Base-by-base conservation (phyloP, 2,797 vertebrate genomes). In the Catostomus latipinnis region DNA sequence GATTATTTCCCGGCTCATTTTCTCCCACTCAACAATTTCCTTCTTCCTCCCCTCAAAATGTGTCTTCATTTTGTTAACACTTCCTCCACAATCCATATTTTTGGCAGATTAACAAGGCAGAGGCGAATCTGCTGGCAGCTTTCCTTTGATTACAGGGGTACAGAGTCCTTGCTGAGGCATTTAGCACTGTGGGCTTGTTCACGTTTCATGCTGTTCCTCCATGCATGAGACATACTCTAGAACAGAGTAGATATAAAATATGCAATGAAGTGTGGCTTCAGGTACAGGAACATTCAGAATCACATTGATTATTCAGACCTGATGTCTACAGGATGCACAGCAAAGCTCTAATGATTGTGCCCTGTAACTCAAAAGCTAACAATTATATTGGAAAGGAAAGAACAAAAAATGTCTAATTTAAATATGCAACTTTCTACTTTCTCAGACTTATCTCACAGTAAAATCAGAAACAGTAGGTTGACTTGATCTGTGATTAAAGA, bases 51-150 rank as follows among this genome's bases (percentile, higher is more conserved):
- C 46, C 63, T 46, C 66, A 78, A 84, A 66, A 69, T 50, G 13
- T 16, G 46, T 76, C 71, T 76, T 13, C 68, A 71, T 34, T 34
- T 34, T n/a, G 53, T 62, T 78, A 71, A 22, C 0, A 65, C 12
- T 77, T 74, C 49, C 45, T n/a, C 77, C 73, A 61, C 74, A 78
- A 62, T 69, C 70, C 78, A 48, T 76, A 79, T 75, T 74, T 80
- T 82, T 71, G n/a, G 75, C 68, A 88, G 87, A 90, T 91, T 87
- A 90, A 86, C 71, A 61, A 80, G 86, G 80, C 83, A 81, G 78
- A 85, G 87, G 74, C 75, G 72, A 88, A 87, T 87, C 78, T 88
- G 86, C 89, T 87, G 83, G 81, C 84, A 81, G 81, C 85, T 89
- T 90, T 81, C 60, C 80, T 89, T 87, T 91, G 82, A 91, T 87